Evolutionary conservation across 1,140 invertebrate genomes (phyloP), one percentile per base, ranked within the genome.

Genomic region (Aricia agestis): DNA sequence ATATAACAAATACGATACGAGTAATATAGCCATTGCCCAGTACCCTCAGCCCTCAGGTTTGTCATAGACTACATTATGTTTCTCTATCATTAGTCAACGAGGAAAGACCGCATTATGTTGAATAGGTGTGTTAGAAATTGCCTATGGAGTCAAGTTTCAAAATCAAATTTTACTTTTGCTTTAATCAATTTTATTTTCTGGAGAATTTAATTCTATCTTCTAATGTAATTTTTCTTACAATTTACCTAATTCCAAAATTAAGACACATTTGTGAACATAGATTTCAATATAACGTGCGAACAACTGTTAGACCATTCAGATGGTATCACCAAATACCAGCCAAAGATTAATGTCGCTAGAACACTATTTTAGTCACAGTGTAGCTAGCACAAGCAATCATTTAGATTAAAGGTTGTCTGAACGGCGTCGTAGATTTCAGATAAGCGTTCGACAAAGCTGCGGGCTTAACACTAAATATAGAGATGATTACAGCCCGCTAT

Each of bases 341-440:
- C 19, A 11, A 17, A 63, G 59, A 63, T 63, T 63, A 63, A 63
- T 63, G 59, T 63, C 59, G 59, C 59, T 63, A 10, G 59, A 19
- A 63, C 59, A 63, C 59, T 63, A 63, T 19, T 63, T 63, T 63
- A 63, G 59, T 19, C 59, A 63, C 59, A 63, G 59, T 17, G 18
- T 52, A 52, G 45, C 45, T 52, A 52, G 45, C 32, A 70, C 58
- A 63, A 25, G 77, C 82, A 82, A 85, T 85, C 78, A 79, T 73
- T 74, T 65, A 85, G 82, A 85, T 83, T 85, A 83, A 83, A 83
- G 80, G 76, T 74, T 67, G 67, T 78, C 77, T 79, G 74, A 78
- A 74, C 67, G 42, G 42, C 42, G 45, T 52, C 45, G 69, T 68
- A 78, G 74, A 79, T 73, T 73, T 69, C 73, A 77, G 77, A 77